These are phyloP conservation scores for Triops cancriformis DNA, from an alignment of 1,140 invertebrate species.

Conservation along the genomic window DNA sequence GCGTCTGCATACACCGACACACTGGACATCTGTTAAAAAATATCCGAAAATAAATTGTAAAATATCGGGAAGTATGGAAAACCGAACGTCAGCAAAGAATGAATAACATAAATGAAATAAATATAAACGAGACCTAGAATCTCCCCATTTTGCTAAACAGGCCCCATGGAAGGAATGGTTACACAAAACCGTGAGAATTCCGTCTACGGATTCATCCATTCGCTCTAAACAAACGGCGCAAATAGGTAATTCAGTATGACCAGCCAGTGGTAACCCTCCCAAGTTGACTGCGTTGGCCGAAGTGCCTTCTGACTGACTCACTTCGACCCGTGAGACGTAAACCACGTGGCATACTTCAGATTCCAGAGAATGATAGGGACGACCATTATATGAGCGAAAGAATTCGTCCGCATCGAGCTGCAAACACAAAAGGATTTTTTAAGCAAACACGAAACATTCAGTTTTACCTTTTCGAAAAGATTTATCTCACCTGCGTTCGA, in stretches of 20 bases:
- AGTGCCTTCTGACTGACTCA: constrained; percentile 49
- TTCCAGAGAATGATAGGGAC: constrained; percentile 86
- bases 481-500: constrained; percentile 53
- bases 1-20: constrained; percentile 81
- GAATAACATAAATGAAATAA: no score
- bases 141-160: constrained; percentile 94
- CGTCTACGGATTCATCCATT: constrained; percentile 97
- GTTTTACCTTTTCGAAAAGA: no score
- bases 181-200: constrained; percentile 93
- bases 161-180: constrained; percentile 96
- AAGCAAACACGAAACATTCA: no score
- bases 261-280: constrained; percentile 49
- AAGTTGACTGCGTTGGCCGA: constrained; percentile 34
- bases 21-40: constrained; percentile 49
- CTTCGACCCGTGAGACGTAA: constrained; percentile 89
- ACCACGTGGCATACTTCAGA: constrained; percentile 84
- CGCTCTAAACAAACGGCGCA: constrained; percentile 95
- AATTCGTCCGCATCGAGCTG: constrained; percentile 80
- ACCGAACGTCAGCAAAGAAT: no score
- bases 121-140: constrained; percentile 71
- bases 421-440: no score
- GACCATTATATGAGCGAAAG: constrained; percentile 85
- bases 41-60: constrained; percentile 10
- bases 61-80: no score
- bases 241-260: constrained; percentile 90